Evolutionary conservation across 2,888 invertebrate species (phyloP), one percentile per base, ranked within the genome.

Genomic region (Asteroscopus sphinx): DNA sequence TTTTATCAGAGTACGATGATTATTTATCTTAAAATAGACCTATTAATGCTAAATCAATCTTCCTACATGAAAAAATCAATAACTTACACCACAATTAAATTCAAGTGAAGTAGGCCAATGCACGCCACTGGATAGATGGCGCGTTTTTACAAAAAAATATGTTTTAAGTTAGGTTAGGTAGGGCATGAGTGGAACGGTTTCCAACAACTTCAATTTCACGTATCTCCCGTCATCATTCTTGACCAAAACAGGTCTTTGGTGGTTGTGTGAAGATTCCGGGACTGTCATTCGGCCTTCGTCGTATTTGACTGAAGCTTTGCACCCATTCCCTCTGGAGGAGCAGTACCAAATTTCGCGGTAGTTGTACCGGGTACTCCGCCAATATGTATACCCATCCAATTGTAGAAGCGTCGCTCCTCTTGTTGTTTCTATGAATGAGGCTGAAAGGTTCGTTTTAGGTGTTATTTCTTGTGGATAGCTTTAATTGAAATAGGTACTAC

Each of bases 281-380:
- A 53, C 21, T 6, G 67, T 15, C 6, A 77, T 47, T 1, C 4
- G 9, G 0, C 17, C 49, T 0, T 58, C 61, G 2, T 33, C 28
- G 45, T 60, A 65, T 32, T 66, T 70, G 2, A 79, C 32, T 0
- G 68, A 48, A 0, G 63, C 76, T 0, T 53, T 56, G 28, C 79
- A 77, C 1, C 51, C 60, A n/a, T 25, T 35, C 3, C 59, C 51
- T 11, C 53, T 68, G 8, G 61, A 51, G 8, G 70, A 70, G 4
- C 70, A 73, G 39, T 68, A 73, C 60, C 68, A 70, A 25, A 68
- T 57, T n/a, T 37, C 47, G 3, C 15, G 26, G n/a, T 26, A 7
- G n/a, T 41, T 21, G 3, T 26, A 47, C 1, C 36, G 33, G 25
- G 28, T 37, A 3, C 25, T 42, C 17, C 47, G 21, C 70, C 70